phyloP scores from a whole-genome alignment of 2,888 invertebrate species.

The Cremastobaeus sp. region DNA sequence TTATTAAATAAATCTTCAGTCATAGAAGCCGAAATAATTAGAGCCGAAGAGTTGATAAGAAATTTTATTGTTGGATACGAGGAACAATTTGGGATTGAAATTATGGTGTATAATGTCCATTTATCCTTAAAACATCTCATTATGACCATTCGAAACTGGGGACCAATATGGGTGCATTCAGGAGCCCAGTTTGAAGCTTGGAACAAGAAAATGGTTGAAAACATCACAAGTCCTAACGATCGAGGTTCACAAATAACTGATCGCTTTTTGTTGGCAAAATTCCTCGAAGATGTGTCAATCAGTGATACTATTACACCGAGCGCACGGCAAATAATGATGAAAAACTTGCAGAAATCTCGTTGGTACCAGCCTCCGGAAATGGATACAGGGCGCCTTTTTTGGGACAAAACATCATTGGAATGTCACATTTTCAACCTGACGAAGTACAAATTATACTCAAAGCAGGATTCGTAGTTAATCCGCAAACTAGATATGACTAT shows the following conservation, averaged over 20 bases:
- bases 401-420: not conserved
- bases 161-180: constrained; percentile 36
- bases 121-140: constrained; percentile 19
- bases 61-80: constrained; percentile 15
- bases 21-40: constrained; percentile 10
- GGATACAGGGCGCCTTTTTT: constrained; percentile 2
- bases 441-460: constrained; percentile 4
- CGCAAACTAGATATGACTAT: not conserved
- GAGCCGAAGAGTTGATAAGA: constrained; percentile 13
- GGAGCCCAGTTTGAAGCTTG: constrained; percentile 29
- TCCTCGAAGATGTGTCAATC: constrained; percentile 5
- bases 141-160: constrained; percentile 23
- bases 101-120: constrained; percentile 39
- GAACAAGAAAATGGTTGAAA: constrained; percentile 24
- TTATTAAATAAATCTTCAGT: constrained; percentile 29
- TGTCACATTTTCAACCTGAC: not conserved
- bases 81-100: constrained; percentile 1
- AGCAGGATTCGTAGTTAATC: constrained; percentile 3
- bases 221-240: constrained; percentile 22
- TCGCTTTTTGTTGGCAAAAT: constrained; percentile 23
- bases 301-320: constrained; percentile 1
- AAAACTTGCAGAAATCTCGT: constrained; percentile 7
- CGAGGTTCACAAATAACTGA: constrained; percentile 21
- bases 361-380: constrained; percentile 11
- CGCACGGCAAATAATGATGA: constrained; percentile 4